Evolutionary conservation across 1,140 invertebrate species (phyloP).

Genomic region (Saccostrea echinata): DNA sequence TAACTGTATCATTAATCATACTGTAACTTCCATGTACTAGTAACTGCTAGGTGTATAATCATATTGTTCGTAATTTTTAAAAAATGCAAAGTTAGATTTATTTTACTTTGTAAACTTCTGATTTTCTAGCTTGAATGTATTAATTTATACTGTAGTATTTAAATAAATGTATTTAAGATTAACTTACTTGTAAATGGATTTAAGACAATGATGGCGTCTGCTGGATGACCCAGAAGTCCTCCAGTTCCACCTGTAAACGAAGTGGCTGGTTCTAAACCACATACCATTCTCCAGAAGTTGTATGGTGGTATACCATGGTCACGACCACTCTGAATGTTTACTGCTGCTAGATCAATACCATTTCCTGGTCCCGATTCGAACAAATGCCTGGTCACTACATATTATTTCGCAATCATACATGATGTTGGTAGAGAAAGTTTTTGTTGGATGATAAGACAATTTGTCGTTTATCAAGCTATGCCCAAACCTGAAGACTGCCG

Average conservation of each 20-base stretch:
- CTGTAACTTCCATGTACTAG: background rate
- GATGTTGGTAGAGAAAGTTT: background rate
- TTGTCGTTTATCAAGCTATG: slow-evolving; percentile 96
- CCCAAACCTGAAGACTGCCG: slow-evolving; percentile 95
- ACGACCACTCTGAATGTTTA: slow-evolving; percentile 95
- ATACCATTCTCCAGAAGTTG: slow-evolving; percentile 90
- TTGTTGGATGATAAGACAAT: slow-evolving; percentile 86
- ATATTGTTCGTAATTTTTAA: no score
- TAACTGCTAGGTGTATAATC: no score
- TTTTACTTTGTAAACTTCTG: no score
- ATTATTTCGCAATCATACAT: slow-evolving; percentile 19
- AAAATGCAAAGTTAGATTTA: no score
- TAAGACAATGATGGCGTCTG: slow-evolving; percentile 84
- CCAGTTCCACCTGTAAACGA: slow-evolving; percentile 88
- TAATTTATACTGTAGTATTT: no score
- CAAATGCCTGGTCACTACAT: slow-evolving; percentile 94
- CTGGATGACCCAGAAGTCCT: slow-evolving; percentile 87
- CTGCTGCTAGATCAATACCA: slow-evolving; percentile 90
- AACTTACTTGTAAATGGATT: slow-evolving; percentile 91
- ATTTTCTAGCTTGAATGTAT: no score
- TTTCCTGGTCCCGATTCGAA: slow-evolving; percentile 81
- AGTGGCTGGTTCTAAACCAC: slow-evolving; percentile 88
- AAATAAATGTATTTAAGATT: no score
- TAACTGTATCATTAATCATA: background rate
- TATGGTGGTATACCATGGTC: slow-evolving; percentile 96